Evolutionary conservation across 2,797 vertebrate genomes (phyloP).

Genomic region (Borostomias antarcticus): DNA sequence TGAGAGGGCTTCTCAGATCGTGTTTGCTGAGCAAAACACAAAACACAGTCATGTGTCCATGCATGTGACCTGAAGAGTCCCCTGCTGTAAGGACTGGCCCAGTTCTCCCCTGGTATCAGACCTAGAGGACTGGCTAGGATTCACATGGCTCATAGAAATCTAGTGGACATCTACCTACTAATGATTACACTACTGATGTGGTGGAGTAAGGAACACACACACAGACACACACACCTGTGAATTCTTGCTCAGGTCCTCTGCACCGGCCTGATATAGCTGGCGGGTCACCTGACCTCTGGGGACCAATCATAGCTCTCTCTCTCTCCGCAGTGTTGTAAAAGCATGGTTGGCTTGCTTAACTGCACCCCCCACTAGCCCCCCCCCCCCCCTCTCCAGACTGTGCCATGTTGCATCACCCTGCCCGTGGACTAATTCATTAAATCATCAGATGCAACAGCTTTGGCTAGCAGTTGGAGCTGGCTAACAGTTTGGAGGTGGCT

Average conservation of each 20-base stretch:
- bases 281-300: conserved; percentile 54
- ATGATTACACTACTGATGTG: background rate
- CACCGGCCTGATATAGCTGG: conserved; percentile 57
- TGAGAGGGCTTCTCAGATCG: background rate
- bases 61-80: background rate
- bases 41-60: background rate
- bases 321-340: conserved; percentile 42
- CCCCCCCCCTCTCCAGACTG: background rate
- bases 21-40: background rate
- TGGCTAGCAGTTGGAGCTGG: background rate
- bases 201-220: background rate
- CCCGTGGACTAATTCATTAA: conserved; percentile 25
- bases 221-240: background rate
- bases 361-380: background rate
- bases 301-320: conserved; percentile 43
- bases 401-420: conserved; percentile 48
- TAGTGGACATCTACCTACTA: background rate
- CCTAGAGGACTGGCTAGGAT: background rate
- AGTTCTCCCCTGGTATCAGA: background rate
- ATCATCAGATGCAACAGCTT: conserved; percentile 47
- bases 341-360: conserved; percentile 38
- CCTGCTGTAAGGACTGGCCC: background rate
- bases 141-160: background rate
- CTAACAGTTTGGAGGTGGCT: background rate
- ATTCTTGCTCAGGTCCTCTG: conserved; percentile 30